phyloP scores from a whole-genome alignment of 2,888 invertebrate species.

The Amaurobius ferox region DNA sequence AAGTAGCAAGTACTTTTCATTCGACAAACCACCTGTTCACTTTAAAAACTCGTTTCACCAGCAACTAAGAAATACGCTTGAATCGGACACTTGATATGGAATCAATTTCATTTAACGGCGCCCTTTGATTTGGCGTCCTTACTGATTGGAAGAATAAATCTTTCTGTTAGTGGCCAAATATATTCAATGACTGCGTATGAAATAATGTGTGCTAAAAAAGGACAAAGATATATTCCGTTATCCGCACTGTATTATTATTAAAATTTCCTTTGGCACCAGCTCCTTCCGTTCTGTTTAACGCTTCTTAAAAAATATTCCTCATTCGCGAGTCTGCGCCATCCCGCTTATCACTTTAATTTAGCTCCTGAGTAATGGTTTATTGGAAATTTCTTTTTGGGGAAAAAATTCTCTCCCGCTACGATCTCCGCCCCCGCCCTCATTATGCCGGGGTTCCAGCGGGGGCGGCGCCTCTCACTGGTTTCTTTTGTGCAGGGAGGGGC shows the following conservation, averaged over 20 bases:
- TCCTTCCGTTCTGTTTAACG: background rate
- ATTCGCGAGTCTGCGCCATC: slow-evolving; percentile 1
- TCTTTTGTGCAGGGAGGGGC: slow-evolving; percentile 47
- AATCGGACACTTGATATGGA: background rate
- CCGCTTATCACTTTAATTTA: slow-evolving; percentile 5
- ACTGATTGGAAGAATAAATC: no score
- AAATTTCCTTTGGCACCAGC: background rate
- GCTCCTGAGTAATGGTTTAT: slow-evolving; percentile 8
- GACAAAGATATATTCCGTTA: background rate
- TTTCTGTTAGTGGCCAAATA: background rate
- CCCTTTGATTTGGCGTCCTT: background rate
- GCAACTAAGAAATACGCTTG: background rate
- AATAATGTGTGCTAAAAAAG: background rate
- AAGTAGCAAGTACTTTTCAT: no score
- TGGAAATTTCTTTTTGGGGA: slow-evolving; percentile 1
- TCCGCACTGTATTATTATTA: background rate
- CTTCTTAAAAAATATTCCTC: background rate
- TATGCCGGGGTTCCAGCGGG: slow-evolving; percentile 43
- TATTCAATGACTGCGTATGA: background rate
- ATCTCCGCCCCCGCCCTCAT: slow-evolving; percentile 35
- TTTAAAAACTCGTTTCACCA: background rate
- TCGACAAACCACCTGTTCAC: background rate
- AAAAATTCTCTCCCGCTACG: slow-evolving; percentile 31
- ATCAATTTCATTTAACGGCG: background rate
- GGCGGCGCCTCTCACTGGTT: slow-evolving; percentile 32